A percentile compares a stretch with the other conserved stretches of the same genome.
These are phyloP conservation scores for Microdon myrmicae DNA, from an alignment of 2,888 invertebrate genomes.

Conservation along the genomic window DNA sequence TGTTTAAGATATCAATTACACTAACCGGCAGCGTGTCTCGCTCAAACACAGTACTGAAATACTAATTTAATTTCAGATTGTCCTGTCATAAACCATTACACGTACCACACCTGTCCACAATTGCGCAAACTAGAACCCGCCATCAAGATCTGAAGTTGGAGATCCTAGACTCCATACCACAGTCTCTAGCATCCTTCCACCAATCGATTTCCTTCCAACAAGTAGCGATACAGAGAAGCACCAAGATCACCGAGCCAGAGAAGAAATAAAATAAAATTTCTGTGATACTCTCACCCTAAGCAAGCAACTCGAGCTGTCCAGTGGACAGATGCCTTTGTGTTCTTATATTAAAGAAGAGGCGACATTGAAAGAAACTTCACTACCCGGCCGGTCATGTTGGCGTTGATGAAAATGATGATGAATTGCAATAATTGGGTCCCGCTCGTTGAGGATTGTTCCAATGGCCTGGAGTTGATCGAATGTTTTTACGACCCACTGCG, in stretches of 20 bases:
- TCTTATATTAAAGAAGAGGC: too few species aligned
- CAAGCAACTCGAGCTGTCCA: neutral
- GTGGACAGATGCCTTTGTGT: constrained; percentile 4
- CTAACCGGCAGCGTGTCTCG: too few species aligned
- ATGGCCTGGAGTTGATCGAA: constrained; percentile 2
- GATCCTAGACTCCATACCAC: constrained; percentile 10
- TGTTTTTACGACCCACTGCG: constrained; percentile 15
- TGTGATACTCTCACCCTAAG: constrained; percentile 7
- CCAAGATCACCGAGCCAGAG: too few species aligned
- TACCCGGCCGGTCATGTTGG: constrained; percentile 13
- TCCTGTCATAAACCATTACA: too few species aligned
- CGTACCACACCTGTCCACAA: constrained; percentile 16
- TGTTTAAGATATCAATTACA: too few species aligned
- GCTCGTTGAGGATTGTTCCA: constrained; percentile 6
- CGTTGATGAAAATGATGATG: constrained; percentile 23
- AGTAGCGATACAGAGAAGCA: constrained; percentile 3
- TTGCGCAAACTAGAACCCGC: constrained; percentile 2
- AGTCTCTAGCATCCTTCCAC: neutral
- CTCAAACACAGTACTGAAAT: too few species aligned
- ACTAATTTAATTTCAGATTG: too few species aligned
- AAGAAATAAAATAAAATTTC: constrained; percentile 20
- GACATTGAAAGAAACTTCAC: constrained; percentile 9
- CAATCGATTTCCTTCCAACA: neutral
- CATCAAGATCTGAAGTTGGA: constrained; percentile 30
- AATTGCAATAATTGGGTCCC: constrained; percentile 28